Conservation (phyloP, 1,140 invertebrate genomes). For the Zaprionus capensis region DNA sequence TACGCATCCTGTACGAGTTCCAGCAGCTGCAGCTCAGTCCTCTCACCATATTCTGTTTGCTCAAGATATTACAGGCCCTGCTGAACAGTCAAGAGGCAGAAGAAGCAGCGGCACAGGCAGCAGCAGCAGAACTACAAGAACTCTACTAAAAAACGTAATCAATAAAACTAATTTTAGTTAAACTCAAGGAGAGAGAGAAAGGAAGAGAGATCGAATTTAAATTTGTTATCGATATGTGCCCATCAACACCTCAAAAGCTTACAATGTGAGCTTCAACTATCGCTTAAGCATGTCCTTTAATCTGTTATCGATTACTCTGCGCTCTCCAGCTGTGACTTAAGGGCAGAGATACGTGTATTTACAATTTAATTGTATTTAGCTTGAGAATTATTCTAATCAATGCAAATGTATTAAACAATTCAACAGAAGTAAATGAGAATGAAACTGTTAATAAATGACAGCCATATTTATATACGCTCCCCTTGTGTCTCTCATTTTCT, state of each 20-base stretch:
- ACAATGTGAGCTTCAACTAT: too few species aligned
- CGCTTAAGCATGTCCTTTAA: not conserved
- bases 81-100: constrained; percentile 10
- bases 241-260: not conserved
- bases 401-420: not conserved
- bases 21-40: constrained; percentile 72
- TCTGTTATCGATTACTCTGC: not conserved
- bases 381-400: not conserved
- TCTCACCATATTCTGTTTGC: constrained; percentile 77
- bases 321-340: not conserved
- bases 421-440: not conserved
- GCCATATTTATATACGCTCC: not conserved
- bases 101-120: not conserved
- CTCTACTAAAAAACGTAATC: not conserved
- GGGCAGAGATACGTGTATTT: not conserved
- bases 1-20: constrained; percentile 79
- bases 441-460: not conserved
- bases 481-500: too few species aligned
- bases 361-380: constrained; percentile 4
- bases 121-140: constrained; percentile 6
- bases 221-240: not conserved
- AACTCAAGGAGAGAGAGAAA: not conserved
- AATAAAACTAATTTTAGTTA: not conserved
- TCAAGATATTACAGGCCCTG: constrained; percentile 78
- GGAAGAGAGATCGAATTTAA: not conserved